phyloP scores from a whole-genome alignment of 2,113 vertebrate species.

The Leuciscus idus region DNA sequence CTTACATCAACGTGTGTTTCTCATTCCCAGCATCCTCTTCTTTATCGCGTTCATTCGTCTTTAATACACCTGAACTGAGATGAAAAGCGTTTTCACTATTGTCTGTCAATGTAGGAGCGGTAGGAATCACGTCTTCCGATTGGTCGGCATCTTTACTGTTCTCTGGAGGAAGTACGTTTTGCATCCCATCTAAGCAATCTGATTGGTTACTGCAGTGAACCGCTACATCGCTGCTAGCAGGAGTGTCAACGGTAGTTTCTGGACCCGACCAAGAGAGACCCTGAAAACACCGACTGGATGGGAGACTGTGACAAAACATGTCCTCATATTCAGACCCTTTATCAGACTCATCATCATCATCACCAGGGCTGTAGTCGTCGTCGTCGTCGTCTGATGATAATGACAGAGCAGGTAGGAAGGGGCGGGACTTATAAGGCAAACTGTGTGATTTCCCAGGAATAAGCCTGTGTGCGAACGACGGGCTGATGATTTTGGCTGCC shows the following conservation, averaged over 20 bases:
- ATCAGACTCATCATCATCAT: conserved; percentile 48
- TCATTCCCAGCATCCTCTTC: conserved; percentile 37
- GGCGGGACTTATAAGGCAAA: conserved; percentile 69
- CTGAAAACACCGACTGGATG: conserved; percentile 57
- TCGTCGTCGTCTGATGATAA: conserved; percentile 65
- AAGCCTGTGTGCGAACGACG: conserved; percentile 41
- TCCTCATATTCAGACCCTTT: conserved; percentile 65
- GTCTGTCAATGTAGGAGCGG: conserved; percentile 7
- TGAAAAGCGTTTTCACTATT: neutral
- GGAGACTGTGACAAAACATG: conserved; percentile 74
- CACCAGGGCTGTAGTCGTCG: conserved; percentile 57
- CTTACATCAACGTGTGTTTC: conserved; percentile 50
- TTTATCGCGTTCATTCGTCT: conserved; percentile 46
- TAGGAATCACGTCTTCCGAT: conserved; percentile 21
- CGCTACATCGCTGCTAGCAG: neutral
- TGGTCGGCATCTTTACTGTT: conserved; percentile 16
- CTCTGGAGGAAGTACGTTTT: neutral
- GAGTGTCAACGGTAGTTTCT: neutral
- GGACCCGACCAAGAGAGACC: neutral
- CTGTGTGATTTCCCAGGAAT: conserved; percentile 75
- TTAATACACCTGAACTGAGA: neutral
- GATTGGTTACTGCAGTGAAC: neutral
- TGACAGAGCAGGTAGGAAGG: conserved; percentile 41
- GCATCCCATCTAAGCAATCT: neutral
- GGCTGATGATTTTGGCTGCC: conserved; percentile 3